Base-by-base conservation (phyloP, 2,797 vertebrate species). In the Amniataba percoides region DNA sequence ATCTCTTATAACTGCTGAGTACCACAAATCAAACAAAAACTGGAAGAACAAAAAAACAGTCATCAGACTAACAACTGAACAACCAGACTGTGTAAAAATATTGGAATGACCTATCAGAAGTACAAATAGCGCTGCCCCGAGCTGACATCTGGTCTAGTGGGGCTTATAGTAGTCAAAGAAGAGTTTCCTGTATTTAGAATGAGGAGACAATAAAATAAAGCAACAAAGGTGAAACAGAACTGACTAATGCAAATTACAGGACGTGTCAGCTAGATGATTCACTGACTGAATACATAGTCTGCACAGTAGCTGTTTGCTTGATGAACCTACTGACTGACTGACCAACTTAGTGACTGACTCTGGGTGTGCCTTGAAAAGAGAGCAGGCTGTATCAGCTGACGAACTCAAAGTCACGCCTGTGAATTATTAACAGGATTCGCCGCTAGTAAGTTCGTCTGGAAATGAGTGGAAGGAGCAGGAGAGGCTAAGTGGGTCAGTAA, bases 391-490 rank as follows among this genome's bases (percentile, higher is more conserved):
- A 91, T 93, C 90, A 87, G 86, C 84, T 92, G 89, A 93, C 90
- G 34, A 83, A 87, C 80, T 85, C 78, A 67, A 71, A 90, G 86
- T 85, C 83, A 85, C 13, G 58, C 49, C 74, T 67, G 80, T 94
- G 61, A 94, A 93, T 94, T 92, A 94, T 94, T 94, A 87, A 94
- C 85, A 67, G 72, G 60, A 80, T 71, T 74, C 23, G 43, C 78
- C 66, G 67, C 77, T 72, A 77, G 78, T 49, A 51, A 71, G 66
- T 77, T 84, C 1, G 48, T 53, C 69, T 67, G 71, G 85, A 86
- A 84, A 86, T 39, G 82, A 78, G 82, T 83, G 83, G 63, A 59
- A 81, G 76, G 68, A 84, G 78, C 56, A 68, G 75, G 18, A 75
- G 63, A 53, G 53, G 48, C 61, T 52, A 82, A 78, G 60, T 86